phyloP scores from a whole-genome alignment of 2,113 vertebrate genomes.

The Panurus biarmicus region DNA sequence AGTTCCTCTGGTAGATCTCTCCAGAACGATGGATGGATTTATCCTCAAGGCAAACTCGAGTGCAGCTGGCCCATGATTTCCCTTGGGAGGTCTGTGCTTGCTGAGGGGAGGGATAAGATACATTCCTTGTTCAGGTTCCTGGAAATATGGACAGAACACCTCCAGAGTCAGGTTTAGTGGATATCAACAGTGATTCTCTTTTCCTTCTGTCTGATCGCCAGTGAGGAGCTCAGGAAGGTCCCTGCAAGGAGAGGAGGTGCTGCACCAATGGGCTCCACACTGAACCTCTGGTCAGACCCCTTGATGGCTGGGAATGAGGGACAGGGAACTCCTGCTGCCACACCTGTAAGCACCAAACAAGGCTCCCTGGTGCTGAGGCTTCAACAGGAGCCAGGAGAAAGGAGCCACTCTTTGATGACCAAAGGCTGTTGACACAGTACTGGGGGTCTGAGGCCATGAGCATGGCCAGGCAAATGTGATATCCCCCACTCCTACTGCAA shows the following conservation, averaged over 20 bases:
- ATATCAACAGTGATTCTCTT: neutral
- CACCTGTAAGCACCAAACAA: neutral
- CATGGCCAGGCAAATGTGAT: neutral
- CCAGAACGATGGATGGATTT: neutral
- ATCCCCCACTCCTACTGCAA: neutral
- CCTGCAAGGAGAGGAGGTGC: neutral
- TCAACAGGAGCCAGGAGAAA: neutral
- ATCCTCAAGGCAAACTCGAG: neutral
- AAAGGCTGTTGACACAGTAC: neutral
- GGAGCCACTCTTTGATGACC: neutral
- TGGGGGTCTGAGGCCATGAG: neutral
- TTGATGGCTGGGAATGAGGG: neutral
- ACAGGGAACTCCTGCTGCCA: neutral
- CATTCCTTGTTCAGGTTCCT: neutral
- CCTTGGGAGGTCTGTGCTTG: neutral
- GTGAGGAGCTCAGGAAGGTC: neutral
- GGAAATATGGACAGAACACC: neutral
- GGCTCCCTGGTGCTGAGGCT: neutral
- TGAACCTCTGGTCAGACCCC: fast-evolving
- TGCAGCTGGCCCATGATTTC: neutral
- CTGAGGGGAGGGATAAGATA: neutral
- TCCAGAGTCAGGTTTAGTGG: neutral
- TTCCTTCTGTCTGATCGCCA: neutral
- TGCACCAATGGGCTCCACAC: fast-evolving
- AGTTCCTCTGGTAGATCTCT: neutral